Evolutionary conservation across 1,140 invertebrate genomes (phyloP), one percentile per base, ranked within the genome.

Genomic region (Phymastichus coffea): DNA sequence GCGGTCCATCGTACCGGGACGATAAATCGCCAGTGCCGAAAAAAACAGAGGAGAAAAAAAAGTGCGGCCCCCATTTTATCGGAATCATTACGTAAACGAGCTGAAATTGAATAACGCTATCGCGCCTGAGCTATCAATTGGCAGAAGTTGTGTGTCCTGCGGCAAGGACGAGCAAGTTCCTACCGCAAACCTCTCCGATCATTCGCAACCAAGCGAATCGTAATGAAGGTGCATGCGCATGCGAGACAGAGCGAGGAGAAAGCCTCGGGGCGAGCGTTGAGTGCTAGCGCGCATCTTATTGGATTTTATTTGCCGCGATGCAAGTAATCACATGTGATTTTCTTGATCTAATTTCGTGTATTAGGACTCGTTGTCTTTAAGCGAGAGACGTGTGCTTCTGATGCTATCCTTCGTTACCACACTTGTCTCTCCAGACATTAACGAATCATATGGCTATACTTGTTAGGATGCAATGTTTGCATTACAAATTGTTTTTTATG

Each of bases 21-120:
- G 57, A 52, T 59, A 59, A 59, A 59, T 59, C 49, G 15, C 57
- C 26, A 52, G 4, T 41, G n/a, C 44, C 44, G 55, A 41, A 57
- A 57, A 57, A 57, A 49, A 25, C 47, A 33, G 20, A 12, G 22
- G 7, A 52, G 7, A n/a, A n/a, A 33, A 33, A 14, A 6, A 14
- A 33, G 30, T 33, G 30, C 7, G 6, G 14, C 14, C 6, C 6
- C 6, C 30, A 33, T 33, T 33, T 33, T 33, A 33, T 14, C 7
- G 14, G 30, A 33, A 23, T 48, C 44, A 48, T 57, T 57, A 57
- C 55, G 55, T 57, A 47, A 57, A 48, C 30, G 44, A 48, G 44
- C n/a, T n/a, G n/a, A n/a, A n/a, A n/a, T n/a, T n/a, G 6, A 23
- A 22, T 57, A 55, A 35, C 53, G 23, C 15, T 22, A 15, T 46